Percentiles rank a stretch among this genome's conserved stretches.
Conservation (phyloP, 2,888 invertebrate genomes). For the Drosophila pseudotakahashii region DNA sequence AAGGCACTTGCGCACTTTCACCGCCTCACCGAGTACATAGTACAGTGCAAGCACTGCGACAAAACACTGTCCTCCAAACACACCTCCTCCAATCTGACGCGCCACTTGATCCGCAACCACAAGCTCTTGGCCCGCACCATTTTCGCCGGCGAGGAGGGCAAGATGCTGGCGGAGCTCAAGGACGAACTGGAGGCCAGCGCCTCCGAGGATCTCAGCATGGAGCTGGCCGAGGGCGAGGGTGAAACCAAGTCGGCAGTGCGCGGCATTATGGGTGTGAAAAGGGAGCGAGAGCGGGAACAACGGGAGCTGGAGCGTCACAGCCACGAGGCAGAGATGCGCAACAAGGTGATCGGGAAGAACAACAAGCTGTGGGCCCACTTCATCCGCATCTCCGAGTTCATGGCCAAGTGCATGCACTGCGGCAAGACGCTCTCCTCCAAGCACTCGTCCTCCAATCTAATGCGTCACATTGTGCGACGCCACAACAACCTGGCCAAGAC, state of each 20-base stretch:
- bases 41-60: constrained; percentile 72
- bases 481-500: constrained; percentile 69
- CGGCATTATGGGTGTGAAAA: constrained; percentile 52
- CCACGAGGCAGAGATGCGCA: constrained; percentile 56
- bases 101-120: constrained; percentile 67
- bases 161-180: constrained; percentile 64
- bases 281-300: constrained; percentile 3
- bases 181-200: constrained; percentile 66
- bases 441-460: constrained; percentile 71
- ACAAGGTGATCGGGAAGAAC: constrained; percentile 68
- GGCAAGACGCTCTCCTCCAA: constrained; percentile 70
- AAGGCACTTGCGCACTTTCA: constrained; percentile 74
- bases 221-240: constrained; percentile 49
- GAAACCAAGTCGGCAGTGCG: constrained; percentile 68
- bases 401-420: constrained; percentile 72
- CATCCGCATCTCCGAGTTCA: constrained; percentile 68
- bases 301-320: constrained; percentile 36
- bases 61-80: constrained; percentile 73
- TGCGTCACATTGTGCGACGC: constrained; percentile 68
- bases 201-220: constrained; percentile 56
- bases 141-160: constrained; percentile 69
- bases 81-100: constrained; percentile 72
- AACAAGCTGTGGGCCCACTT: constrained; percentile 70
- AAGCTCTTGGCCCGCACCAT: constrained; percentile 61
- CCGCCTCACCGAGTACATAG: constrained; percentile 67